Evolutionary conservation across 2,797 vertebrate genomes (phyloP), one percentile per base, ranked within the genome.

Genomic region (Sebastes cheni): DNA sequence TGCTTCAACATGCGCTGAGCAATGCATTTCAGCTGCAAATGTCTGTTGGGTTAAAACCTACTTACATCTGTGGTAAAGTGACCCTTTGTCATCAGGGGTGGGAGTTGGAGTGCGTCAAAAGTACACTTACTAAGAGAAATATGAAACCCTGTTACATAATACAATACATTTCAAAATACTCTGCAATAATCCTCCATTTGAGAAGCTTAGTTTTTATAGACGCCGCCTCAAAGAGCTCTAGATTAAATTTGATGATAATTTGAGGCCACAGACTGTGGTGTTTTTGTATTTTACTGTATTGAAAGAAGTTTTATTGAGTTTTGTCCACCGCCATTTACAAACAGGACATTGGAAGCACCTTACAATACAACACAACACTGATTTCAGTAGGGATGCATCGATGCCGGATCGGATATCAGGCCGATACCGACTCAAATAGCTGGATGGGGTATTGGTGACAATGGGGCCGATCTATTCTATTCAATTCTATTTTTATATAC

Each of bases 161-260:
- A 56, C 42, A 29, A 59, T 58, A 59, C n/a, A 46, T 58, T n/a
- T 30, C 25, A 73, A 52, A 52, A 52, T 11, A n/a, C 29, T 32
- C 7, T 7, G 62, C n/a, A 46, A 32, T 59, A 50, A 76, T 67
- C 55, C 55, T 20, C 16, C 65, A 50, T 68, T 68, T 77, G 20
- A 56, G 50, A 32, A 58, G 77, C 10, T 65, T 64, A 71, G 36
- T 46, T 76, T 55, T 52, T 34, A 14, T 68, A 11, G 42, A 6
- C 1, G 2, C n/a, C 3, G 20, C 18, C 5, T 25, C 50, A 58
- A 66, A 46, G 6, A 50, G 22, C 25, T 32, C 14, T 14, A 25
- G 34, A 46, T 65, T 78, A 6, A 65, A 25, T 25, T 18, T 13
- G 18, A n/a, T 12, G 12, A 18, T 22, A 1, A 39, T 42, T 72